A percentile compares a stretch with the other conserved stretches of the same genome.
Evolutionary conservation across 2,113 vertebrate species (phyloP).

Genomic region (Cnemophilus loriae): DNA sequence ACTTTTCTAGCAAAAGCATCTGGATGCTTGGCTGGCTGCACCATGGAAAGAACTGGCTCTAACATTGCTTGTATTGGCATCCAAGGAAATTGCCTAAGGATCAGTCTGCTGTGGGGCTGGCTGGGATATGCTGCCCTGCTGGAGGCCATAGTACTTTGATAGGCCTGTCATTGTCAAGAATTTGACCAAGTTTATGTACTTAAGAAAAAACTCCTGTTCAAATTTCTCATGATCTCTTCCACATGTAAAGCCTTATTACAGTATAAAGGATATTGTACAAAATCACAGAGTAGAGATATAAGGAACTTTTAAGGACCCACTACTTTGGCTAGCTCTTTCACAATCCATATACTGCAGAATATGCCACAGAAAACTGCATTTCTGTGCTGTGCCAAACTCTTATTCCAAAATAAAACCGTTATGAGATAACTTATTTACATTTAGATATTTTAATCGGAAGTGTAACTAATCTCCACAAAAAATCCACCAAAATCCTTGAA

Average conservation of each 20-base stretch:
- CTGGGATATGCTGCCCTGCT: constrained; percentile 2
- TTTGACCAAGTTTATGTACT: constrained; percentile 49
- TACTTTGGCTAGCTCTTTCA: background rate
- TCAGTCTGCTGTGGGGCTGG: background rate
- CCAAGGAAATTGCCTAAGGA: background rate
- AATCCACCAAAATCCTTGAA: background rate
- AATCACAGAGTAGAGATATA: background rate
- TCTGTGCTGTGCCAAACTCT: background rate
- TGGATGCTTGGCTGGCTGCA: constrained; percentile 31
- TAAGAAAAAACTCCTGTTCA: constrained; percentile 46
- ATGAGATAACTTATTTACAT: background rate
- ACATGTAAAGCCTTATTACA: constrained; percentile 40
- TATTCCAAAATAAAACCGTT: background rate
- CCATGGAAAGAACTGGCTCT: background rate
- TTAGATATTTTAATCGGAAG: background rate
- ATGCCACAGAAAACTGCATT: background rate
- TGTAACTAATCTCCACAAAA: background rate
- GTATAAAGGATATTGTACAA: constrained; percentile 23
- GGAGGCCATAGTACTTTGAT: constrained; percentile 15
- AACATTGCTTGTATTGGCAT: constrained; percentile 12
- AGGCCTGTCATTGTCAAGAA: constrained; percentile 55
- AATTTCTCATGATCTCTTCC: constrained; percentile 67
- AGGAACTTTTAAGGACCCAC: background rate
- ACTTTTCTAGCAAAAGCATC: constrained; percentile 24
- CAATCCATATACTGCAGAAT: background rate